Base-by-base conservation (phyloP, 1,140 invertebrate genomes). In the Cydia strobilella region DNA sequence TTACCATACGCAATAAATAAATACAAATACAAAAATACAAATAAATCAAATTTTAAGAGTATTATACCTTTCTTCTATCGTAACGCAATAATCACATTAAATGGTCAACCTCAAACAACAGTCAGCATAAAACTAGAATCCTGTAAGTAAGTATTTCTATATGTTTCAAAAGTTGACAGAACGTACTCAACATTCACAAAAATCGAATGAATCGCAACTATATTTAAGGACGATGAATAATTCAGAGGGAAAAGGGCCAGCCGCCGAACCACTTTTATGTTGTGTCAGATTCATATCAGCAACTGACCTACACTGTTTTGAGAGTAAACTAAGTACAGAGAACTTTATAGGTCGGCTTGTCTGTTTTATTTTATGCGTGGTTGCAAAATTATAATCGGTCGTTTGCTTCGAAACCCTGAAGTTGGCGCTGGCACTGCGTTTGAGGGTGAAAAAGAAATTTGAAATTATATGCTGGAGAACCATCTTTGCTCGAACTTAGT, bases 161-260 rank as follows among this genome's bases (percentile, higher is more conserved):
- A 6, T 6, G 4, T 12, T 18, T 51, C 48, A n/a, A 51, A 15
- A 18, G 48, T 51, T 51, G 48, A 51, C 48, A 51, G 48, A 51
- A 51, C 4, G 48, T 51, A 59, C 54, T 59, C 54, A 59, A 59
- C 54, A 59, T 59, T 59, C 20, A 59, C 54, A 23, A 59, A 59
- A 59, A 59, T 20, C 54, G 54, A 59, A 59, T 59, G 54, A 59
- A 59, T 59, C 54, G 54, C 54, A 59, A 59, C 54, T 59, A 59
- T 23, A 23, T 59, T 59, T 59, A 59, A 59, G 20, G 18, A 59
- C 7, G 54, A 59, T 59, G 54, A 59, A 59, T 59, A 59, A 59
- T 59, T 59, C 54, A 59, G 20, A 59, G 7, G 54, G 20, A 10
- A 23, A 59, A 59, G 20, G 54, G 54, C 54, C 45, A 51, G 5